Conservation (phyloP, 2,797 vertebrate genomes). For the Luscinia luscinia region DNA sequence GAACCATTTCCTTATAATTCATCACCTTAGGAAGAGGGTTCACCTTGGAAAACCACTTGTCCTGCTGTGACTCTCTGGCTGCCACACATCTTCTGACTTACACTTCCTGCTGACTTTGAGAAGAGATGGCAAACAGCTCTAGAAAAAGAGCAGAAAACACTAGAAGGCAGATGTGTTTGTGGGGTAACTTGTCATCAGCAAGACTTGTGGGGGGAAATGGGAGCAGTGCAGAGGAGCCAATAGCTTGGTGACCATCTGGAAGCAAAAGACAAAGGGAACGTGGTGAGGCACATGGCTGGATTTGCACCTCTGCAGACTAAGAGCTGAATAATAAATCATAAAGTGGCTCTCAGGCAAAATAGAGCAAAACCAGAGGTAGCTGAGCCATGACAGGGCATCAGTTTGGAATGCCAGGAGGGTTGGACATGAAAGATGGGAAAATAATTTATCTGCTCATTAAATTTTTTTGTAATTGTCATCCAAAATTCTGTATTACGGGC, state of each 20-base stretch:
- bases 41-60: background rate
- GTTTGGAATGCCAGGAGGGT: background rate
- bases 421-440: background rate
- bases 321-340: constrained; percentile 1
- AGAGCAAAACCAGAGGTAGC: background rate
- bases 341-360: background rate
- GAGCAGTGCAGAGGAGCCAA: background rate
- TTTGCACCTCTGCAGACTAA: background rate
- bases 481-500: background rate
- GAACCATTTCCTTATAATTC: background rate
- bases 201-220: background rate
- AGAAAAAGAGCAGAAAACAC: background rate
- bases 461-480: background rate
- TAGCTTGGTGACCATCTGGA: constrained; percentile 10
- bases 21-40: background rate
- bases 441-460: background rate
- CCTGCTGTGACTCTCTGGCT: background rate
- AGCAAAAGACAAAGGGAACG: background rate
- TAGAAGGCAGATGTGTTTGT: background rate
- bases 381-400: background rate
- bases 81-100: background rate
- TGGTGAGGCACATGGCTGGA: background rate
- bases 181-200: background rate
- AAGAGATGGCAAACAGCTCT: background rate
- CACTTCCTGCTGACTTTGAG: background rate